Conservation (phyloP, 2,797 vertebrate genomes). For the Poecile montanus region DNA sequence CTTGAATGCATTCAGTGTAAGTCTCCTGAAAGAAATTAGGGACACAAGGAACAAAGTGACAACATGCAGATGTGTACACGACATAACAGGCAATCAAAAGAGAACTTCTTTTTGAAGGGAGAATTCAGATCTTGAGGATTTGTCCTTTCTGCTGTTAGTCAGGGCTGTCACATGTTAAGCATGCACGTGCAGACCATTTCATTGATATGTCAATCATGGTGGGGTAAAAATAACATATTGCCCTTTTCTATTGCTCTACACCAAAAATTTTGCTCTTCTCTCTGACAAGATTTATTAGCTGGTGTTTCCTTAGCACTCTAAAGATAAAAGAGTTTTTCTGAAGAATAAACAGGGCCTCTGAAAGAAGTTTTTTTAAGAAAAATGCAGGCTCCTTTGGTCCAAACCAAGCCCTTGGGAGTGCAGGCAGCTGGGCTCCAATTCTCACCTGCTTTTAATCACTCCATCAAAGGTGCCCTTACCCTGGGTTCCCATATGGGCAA, state of each 20-base stretch:
- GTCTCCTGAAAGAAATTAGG: slow-evolving; percentile 74
- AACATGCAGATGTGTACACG: background rate
- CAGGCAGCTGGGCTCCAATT: background rate
- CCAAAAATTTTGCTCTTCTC: background rate
- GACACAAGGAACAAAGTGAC: background rate
- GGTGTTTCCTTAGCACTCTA: background rate
- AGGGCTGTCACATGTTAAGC: background rate
- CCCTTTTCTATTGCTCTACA: background rate
- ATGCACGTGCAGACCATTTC: background rate
- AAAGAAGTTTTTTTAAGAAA: background rate
- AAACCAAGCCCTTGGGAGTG: background rate
- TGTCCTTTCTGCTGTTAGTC: background rate
- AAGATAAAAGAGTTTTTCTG: background rate
- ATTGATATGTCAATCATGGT: background rate
- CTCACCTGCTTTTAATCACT: background rate
- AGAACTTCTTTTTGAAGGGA: background rate
- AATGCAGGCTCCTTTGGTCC: background rate
- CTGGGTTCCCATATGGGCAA: background rate
- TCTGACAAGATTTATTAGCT: slow-evolving; percentile 4
- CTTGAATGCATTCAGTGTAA: slow-evolving; percentile 72
- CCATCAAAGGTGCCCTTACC: background rate
- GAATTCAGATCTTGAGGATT: background rate
- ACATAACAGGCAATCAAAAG: background rate
- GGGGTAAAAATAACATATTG: background rate
- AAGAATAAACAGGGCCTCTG: background rate